Percentiles rank a stretch among this genome's conserved stretches.
Conservation (phyloP, 2,888 invertebrate species). For the Clepsis dumicolana region DNA sequence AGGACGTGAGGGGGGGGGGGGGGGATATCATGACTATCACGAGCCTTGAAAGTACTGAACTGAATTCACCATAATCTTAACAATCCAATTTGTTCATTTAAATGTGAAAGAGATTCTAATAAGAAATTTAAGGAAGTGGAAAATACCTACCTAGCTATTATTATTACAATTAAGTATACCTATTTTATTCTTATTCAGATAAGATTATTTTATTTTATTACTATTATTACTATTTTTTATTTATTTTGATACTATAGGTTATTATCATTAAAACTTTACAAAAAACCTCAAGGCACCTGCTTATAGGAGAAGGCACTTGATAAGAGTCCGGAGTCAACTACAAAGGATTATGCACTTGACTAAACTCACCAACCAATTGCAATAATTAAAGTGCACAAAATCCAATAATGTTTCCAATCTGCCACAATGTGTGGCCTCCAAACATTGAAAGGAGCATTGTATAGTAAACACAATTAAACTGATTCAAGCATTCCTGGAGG, state of each 20-base stretch:
- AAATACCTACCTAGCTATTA: too few species aligned
- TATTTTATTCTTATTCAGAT: neutral
- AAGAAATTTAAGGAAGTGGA: neutral
- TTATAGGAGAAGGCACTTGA: neutral
- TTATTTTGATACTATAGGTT: too few species aligned
- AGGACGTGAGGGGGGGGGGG: too few species aligned
- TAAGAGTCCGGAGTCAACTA: neutral
- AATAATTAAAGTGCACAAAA: conserved; percentile 65
- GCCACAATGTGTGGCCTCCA: conserved; percentile 59
- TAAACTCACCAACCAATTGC: conserved; percentile 40
- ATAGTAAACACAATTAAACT: conserved; percentile 53
- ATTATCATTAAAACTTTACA: too few species aligned
- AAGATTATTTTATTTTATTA: too few species aligned
- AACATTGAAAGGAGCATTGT: conserved; percentile 47
- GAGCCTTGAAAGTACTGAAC: too few species aligned
- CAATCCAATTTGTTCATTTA: too few species aligned
- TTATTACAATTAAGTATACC: neutral
- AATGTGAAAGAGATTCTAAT: neutral
- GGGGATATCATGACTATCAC: too few species aligned
- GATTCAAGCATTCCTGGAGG: conserved; percentile 45
- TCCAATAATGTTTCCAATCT: conserved; percentile 57
- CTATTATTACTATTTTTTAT: too few species aligned
- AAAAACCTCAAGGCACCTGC: neutral
- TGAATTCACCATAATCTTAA: too few species aligned
- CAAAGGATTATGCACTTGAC: conserved; percentile 12